Conservation (phyloP, 2,888 invertebrate genomes). For the Nemotelus nigrinus region DNA sequence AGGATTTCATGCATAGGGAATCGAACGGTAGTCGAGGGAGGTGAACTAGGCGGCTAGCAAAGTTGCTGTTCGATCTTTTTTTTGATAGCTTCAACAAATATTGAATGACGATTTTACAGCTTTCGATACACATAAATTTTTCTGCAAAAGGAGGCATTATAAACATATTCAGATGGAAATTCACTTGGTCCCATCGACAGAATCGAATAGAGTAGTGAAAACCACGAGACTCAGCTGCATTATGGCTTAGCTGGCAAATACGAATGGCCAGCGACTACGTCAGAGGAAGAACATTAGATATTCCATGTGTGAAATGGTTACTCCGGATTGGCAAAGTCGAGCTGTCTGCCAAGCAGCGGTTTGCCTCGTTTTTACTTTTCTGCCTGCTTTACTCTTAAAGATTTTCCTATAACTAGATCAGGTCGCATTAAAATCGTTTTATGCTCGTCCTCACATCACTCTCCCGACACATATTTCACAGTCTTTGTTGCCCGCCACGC, state of each 20-base stretch:
- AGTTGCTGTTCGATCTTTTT: constrained; percentile 4
- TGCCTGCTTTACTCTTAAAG: constrained; percentile 44
- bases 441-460: constrained; percentile 33
- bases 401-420: constrained; percentile 45
- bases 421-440: constrained; percentile 47
- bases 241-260: too few relatives aligned
- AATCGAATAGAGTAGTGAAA: not conserved
- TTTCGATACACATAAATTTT: constrained; percentile 17
- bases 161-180: constrained; percentile 32
- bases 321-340: not conserved
- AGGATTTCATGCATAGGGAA: constrained; percentile 43
- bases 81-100: constrained; percentile 32
- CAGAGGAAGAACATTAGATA: too few relatives aligned
- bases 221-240: not conserved
- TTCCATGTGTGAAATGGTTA: constrained; percentile 6
- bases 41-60: not conserved
- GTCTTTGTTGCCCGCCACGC: not conserved
- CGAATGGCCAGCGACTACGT: too few relatives aligned
- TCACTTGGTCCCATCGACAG: too few relatives aligned
- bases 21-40: not conserved
- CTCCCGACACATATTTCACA: not conserved
- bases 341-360: not conserved
- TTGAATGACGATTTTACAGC: constrained; percentile 37
- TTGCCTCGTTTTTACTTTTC: not conserved
- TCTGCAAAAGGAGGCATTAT: constrained; percentile 20